Conservation (phyloP, 2,113 vertebrate species). For the Alethe diademata region DNA sequence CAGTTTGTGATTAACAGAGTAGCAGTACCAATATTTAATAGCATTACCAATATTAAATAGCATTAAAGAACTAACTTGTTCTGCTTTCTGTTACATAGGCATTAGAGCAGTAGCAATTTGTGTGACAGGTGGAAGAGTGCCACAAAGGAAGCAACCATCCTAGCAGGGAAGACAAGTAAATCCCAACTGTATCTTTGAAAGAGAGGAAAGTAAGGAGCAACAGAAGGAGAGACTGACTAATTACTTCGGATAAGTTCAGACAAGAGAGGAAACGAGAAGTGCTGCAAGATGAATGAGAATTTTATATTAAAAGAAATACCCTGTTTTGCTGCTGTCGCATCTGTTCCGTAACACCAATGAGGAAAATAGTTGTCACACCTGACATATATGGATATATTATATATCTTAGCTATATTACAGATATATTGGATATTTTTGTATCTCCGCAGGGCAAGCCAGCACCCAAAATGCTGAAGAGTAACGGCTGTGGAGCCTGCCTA, state of each 20-base stretch:
- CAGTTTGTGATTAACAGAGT: neutral
- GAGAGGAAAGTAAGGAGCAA: neutral
- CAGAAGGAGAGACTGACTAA: neutral
- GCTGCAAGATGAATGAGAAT: neutral
- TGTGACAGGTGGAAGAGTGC: neutral
- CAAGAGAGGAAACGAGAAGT: neutral
- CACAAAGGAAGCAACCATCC: neutral
- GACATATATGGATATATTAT: no score
- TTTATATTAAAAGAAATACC: neutral
- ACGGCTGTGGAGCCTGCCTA: accelerated
- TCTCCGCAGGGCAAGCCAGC: neutral
- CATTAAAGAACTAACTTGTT: neutral
- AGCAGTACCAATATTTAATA: neutral
- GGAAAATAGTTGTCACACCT: neutral
- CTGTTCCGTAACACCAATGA: neutral
- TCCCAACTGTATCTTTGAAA: neutral
- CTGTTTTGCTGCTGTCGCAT: neutral
- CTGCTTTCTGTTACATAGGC: neutral
- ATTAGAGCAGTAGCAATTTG: neutral
- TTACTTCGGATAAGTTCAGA: neutral
- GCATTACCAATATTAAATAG: neutral
- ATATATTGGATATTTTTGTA: accelerated
- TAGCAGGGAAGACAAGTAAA: neutral
- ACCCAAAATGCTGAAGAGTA: neutral
- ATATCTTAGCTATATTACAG: neutral